phyloP scores from a whole-genome alignment of 1,140 invertebrate genomes.

The Achroia grisella region DNA sequence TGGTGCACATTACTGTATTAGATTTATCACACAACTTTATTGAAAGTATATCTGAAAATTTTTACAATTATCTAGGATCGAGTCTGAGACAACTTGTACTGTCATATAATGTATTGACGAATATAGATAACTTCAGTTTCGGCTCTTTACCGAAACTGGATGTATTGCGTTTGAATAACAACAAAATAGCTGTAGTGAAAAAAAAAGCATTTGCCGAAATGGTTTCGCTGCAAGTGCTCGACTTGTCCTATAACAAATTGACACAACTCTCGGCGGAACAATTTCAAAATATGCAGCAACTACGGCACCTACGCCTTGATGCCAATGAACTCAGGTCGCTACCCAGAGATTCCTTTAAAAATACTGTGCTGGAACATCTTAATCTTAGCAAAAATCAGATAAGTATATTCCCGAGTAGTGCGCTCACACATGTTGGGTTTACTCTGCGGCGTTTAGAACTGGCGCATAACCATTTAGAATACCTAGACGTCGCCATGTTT shows the following conservation, averaged over 20 bases:
- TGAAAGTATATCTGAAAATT: constrained; percentile 77
- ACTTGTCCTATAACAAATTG: constrained; percentile 85
- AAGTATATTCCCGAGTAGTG: constrained; percentile 80
- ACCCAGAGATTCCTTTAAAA: constrained; percentile 86
- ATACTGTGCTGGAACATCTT: constrained; percentile 85
- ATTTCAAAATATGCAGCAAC: constrained; percentile 83
- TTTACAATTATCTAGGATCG: constrained; percentile 76
- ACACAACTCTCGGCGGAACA: constrained; percentile 85
- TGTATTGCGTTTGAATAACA: constrained; percentile 82
- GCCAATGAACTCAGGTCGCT: constrained; percentile 84
- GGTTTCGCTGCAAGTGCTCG: constrained; percentile 82
- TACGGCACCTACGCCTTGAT: constrained; percentile 85
- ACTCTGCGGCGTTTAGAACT: constrained; percentile 85
- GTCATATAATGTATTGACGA: constrained; percentile 82
- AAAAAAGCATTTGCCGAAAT: constrained; percentile 85
- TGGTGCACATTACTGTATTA: constrained; percentile 78
- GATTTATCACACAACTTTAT: constrained; percentile 83
- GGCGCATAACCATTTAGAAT: constrained; percentile 87
- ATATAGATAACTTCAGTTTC: constrained; percentile 82
- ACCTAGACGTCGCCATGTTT: constrained; percentile 91
- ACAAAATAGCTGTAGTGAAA: constrained; percentile 81
- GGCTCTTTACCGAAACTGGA: constrained; percentile 80
- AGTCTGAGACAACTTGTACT: constrained; percentile 79
- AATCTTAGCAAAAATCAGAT: constrained; percentile 87
- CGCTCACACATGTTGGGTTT: constrained; percentile 83